A percentile compares a stretch with the other conserved stretches of the same genome.
Evolutionary conservation across 2,888 invertebrate genomes (phyloP).

Genomic region (Idaea biselata): DNA sequence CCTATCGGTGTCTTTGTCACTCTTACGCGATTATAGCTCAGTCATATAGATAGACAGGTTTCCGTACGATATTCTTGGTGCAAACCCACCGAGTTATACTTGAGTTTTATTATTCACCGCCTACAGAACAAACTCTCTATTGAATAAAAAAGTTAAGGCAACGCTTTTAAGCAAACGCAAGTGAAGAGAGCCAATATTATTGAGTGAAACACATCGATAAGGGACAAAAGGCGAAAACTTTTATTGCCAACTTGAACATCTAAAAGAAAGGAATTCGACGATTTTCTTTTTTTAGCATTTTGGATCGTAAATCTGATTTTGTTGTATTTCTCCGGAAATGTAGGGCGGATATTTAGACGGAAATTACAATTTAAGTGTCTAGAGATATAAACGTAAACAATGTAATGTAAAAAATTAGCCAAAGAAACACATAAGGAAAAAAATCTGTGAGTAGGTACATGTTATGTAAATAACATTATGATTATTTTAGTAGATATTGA

Average conservation of each 20-base stretch:
- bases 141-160: slow-evolving; percentile 25
- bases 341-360: slow-evolving; percentile 6
- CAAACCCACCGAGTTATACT: neutral
- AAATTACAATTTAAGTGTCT: slow-evolving; percentile 24
- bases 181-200: slow-evolving; percentile 26
- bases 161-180: slow-evolving; percentile 33
- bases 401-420: neutral
- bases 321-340: slow-evolving; percentile 15
- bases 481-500: neutral
- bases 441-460: neutral
- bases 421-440: neutral
- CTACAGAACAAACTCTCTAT: slow-evolving; percentile 10
- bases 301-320: slow-evolving; percentile 23
- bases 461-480: neutral
- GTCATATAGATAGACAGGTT: too few species aligned
- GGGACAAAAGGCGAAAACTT: slow-evolving; percentile 23
- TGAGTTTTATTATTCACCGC: slow-evolving; percentile 12
- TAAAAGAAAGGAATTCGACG: slow-evolving; percentile 13
- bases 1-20: too few species aligned
- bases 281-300: slow-evolving; percentile 21
- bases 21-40: too few species aligned
- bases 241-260: slow-evolving; percentile 24
- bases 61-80: too few species aligned
- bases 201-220: slow-evolving; percentile 27
- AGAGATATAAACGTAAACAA: slow-evolving; percentile 29